These are phyloP conservation scores for human DNA, from an alignment of 2,113 vertebrate genomes.

Conservation along the genomic window GRCh38 chr9:109724501-109725000, in stretches of 20 bases:
- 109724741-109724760: not conserved
- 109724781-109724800: not conserved
- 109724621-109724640: not conserved
- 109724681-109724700: not conserved
- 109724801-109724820: not conserved
- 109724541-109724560: not conserved
- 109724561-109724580: not conserved
- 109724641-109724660: not conserved
- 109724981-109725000: not conserved
- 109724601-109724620: not conserved
- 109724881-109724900: not conserved
- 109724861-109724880: not conserved
- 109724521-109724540: not conserved
- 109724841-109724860: not conserved
- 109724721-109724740: not conserved
- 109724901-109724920: not conserved
- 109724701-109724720: not conserved
- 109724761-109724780: not conserved
- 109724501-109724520: conserved; percentile 53
- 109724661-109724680: not conserved
- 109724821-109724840: not conserved
- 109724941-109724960: conserved; percentile 7
- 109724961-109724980: not conserved
- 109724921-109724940: not conserved
- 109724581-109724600: not conserved